Evolutionary conservation across 2,113 vertebrate species (phyloP), one percentile per base, ranked within the genome.

Genomic region (Puma concolor): DNA sequence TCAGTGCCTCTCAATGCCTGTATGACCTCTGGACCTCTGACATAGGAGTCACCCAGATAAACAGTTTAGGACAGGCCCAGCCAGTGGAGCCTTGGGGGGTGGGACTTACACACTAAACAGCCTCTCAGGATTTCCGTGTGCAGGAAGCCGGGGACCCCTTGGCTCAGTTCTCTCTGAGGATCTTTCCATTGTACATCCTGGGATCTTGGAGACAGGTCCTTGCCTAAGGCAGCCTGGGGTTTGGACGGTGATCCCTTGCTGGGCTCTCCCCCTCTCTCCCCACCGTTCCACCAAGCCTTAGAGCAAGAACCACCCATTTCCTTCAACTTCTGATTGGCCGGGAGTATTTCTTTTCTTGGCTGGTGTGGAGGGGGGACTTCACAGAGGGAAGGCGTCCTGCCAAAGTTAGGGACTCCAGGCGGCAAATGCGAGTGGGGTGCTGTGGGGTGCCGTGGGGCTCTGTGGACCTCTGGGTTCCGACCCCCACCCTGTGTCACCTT

Each of bases 281-380:
- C 50, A 79, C 11, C n/a, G 27, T 9, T 71, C 64, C 41, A 57
- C 44, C 29, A 36, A 4, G 15, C 23, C 67, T 92, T 77, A 19
- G 19, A 60, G 63, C 27, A 80, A 31, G 82, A 86, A 91, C n/a
- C 16, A 33, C 38, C 29, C 2, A 19, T 87, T 86, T 95, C 74
- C 41, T 80, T 57, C n/a, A 69, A 44, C 36, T 87, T 60, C 36
- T 63, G 41, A 27, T 11, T 15, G 38, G 60, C n/a, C 21, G 29
- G 27, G 44, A 66, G 33, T 84, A 11, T 80, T 95, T 87, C 31
- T 85, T 88, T 84, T 15, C 36, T 52, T 10, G 60, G 36, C 25
- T 5, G 1, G 13, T 15, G 15, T 2, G 21, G 9, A 9, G 5
- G 0, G 41, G 17, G 44, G 2, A 19, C 15, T 25, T 4, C 52